Evolutionary conservation across 2,888 invertebrate species (phyloP), one percentile per base, ranked within the genome.

Genomic region (Lepidocyrtinus sp.): DNA sequence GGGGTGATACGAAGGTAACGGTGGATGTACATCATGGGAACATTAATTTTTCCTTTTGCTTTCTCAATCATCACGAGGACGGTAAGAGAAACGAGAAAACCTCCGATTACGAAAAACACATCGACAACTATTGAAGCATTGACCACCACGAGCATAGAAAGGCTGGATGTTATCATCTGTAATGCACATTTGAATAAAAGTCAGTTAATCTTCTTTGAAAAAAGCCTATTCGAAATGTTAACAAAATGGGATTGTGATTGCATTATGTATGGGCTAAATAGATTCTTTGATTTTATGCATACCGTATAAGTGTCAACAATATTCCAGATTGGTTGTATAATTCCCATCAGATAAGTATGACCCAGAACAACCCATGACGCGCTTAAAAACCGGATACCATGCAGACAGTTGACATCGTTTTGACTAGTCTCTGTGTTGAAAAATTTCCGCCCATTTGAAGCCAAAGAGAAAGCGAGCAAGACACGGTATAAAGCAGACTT

Each of bases 351-450:
- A 80, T 83, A 85, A 22, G 90, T 89, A 84, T 92, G 92, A 0
- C 90, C 90, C 78, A 90, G 87, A 62, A 92, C 89, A 21, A 92
- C 90, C 91, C 92, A 92, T 26, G 90, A 84, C 90, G 92, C 91
- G 19, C 90, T 89, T 21, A 92, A 87, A 83, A 91, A 90, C 83
- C 90, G 88, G 9, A 91, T 75, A 0, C 91, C 91, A 83, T 91
- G 91, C 15, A 92, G 88, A 1, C 88, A 87, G 0, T 87, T 84
- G 0, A 92, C 83, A 0, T 89, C 87, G 19, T 86, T 50, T 0
- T 25, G 0, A 1, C 87, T 82, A 1, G 88, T 68, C 19, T 88
- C 87, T 0, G 89, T 89, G 27, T 88, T 87, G 17, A 91, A 87
- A 55, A 91, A 88, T 3, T 88, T 87, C 71, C 87, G 89, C 0